Conservation (phyloP, 2,797 vertebrate species). For the Pangasius macronema region DNA sequence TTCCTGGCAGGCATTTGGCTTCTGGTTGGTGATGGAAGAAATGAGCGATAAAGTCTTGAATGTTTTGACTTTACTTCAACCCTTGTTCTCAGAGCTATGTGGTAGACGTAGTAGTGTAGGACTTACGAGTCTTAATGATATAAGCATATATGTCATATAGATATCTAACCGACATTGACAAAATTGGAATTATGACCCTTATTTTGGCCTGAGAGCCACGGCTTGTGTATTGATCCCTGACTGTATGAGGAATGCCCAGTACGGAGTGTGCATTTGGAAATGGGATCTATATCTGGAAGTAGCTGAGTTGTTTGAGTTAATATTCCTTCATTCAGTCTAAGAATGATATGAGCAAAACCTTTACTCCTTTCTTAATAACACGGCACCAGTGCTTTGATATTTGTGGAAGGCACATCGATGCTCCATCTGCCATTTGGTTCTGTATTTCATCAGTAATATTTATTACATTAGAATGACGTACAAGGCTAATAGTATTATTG, state of each 20-base stretch:
- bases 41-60: neutral
- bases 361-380: neutral
- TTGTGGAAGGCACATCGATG: neutral
- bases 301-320: neutral
- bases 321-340: neutral
- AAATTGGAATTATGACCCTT: neutral
- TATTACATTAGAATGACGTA: neutral
- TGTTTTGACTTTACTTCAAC: neutral
- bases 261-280: neutral
- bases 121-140: too few species aligned
- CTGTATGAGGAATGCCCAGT: neutral
- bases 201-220: neutral
- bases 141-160: too few species aligned
- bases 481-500: neutral
- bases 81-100: neutral
- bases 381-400: neutral
- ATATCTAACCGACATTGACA: too few species aligned
- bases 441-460: conserved; percentile 1
- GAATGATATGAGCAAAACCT: neutral
- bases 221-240: neutral
- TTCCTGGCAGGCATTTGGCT: neutral
- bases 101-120: too few species aligned
- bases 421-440: neutral
- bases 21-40: neutral
- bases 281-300: neutral